Evolutionary conservation across 1,140 invertebrate genomes (phyloP).

Genomic region (Drosophila subobscura): DNA sequence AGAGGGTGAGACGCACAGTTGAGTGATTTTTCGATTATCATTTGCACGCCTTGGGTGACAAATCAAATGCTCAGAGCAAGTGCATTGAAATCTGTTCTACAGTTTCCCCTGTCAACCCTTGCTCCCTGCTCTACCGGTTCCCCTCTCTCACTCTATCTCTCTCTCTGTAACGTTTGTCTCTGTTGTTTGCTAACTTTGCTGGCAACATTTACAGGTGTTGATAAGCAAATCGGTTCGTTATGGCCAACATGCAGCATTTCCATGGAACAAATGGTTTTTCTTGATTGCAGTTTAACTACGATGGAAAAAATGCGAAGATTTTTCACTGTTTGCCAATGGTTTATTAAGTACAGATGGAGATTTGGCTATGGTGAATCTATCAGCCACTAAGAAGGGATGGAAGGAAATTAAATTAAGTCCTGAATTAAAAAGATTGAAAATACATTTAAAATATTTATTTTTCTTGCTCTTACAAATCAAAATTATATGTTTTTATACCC

Average conservation of each 20-base stretch:
- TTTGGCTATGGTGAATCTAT: too few species aligned
- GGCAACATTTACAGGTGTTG: constrained; percentile 66
- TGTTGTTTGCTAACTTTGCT: constrained; percentile 35
- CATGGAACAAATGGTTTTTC: not conserved
- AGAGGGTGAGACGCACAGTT: constrained; percentile 63
- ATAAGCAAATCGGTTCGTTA: constrained; percentile 43
- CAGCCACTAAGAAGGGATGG: too few species aligned
- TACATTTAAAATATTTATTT: too few species aligned
- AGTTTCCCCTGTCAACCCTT: too few species aligned
- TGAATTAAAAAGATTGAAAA: too few species aligned
- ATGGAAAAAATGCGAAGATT: not conserved
- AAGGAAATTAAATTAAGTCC: too few species aligned
- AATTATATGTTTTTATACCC: too few species aligned
- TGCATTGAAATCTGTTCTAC: constrained; percentile 58
- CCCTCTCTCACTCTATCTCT: not conserved
- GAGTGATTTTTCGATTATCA: constrained; percentile 82
- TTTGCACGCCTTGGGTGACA: constrained; percentile 81
- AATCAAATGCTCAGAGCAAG: constrained; percentile 74
- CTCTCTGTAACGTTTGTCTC: not conserved
- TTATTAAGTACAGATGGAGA: too few species aligned
- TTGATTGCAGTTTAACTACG: not conserved
- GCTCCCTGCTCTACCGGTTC: too few species aligned
- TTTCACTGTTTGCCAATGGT: too few species aligned
- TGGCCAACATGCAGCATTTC: not conserved
- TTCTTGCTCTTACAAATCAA: too few species aligned